Evolutionary conservation across 2,113 vertebrate species (phyloP).

Genomic region (Pongo pygmaeus): DNA sequence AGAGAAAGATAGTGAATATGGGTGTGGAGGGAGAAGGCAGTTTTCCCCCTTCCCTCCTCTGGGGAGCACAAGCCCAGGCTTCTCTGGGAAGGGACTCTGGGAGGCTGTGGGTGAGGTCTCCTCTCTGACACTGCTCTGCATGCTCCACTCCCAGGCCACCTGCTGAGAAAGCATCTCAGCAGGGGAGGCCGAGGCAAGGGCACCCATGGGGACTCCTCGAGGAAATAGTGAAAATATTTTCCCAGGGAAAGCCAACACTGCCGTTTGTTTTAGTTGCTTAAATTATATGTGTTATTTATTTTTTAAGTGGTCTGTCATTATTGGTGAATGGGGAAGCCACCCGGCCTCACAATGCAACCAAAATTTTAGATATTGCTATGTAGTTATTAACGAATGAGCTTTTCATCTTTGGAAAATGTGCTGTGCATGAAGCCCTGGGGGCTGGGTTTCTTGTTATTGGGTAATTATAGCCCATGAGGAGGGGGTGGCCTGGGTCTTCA

Average conservation of each 20-base stretch:
- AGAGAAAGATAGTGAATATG: not conserved
- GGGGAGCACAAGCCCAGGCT: not conserved
- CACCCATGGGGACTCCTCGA: not conserved
- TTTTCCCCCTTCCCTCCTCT: not conserved
- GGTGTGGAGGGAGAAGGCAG: not conserved
- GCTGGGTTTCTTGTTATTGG: not conserved
- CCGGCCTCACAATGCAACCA: slow-evolving; percentile 53
- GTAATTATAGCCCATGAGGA: not conserved
- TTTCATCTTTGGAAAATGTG: slow-evolving; percentile 52
- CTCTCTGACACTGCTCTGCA: not conserved
- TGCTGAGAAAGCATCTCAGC: slow-evolving; percentile 45
- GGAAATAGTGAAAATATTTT: slow-evolving; percentile 69
- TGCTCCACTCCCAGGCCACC: not conserved
- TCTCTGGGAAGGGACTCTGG: not conserved
- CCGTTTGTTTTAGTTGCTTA: slow-evolving; percentile 75
- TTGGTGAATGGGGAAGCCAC: slow-evolving; percentile 75
- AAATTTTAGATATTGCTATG: slow-evolving; percentile 68
- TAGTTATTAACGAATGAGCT: slow-evolving; percentile 68
- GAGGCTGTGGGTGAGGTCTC: not conserved
- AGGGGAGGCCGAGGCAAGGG: slow-evolving; percentile 70
- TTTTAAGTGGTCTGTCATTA: slow-evolving; percentile 78
- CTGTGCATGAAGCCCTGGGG: not conserved
- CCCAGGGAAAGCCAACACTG: slow-evolving; percentile 60
- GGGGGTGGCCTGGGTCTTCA: not conserved
- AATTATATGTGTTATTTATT: slow-evolving; percentile 79